Base-by-base conservation (phyloP, 2,888 invertebrate species). In the Stenurella melanura region DNA sequence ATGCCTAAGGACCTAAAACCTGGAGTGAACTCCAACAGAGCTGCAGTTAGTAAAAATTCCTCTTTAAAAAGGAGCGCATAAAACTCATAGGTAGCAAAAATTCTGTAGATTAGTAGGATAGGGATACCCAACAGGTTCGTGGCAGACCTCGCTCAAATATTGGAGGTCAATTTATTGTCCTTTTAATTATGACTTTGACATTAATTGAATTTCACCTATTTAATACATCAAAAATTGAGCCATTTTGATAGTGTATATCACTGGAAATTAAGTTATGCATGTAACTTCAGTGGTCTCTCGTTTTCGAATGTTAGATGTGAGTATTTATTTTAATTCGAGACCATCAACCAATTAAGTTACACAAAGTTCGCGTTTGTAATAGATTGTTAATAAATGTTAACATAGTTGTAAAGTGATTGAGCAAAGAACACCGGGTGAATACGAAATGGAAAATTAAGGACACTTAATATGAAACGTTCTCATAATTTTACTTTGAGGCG, bases 311-410 rank as follows among this genome's bases (percentile, higher is more conserved):
- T 34, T 34, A 34, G 21, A 30, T 2, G 63, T 7, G 34, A n/a
- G 34, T 63, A 63, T 34, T 63, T 63, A 63, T 63, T 63, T 63
- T 63, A 63, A 63, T 63, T 63, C 34, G 5, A 63, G n/a, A 10
- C 11, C 61, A 26, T 26, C 61, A 12, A 63, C 5, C 21, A 60
- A 60, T 21, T 21, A 21, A 21, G 21, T 60, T 63, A 34, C 11
- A 63, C 38, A 34, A 63, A 63, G 30, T 34, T n/a, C 17, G 17
- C n/a, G 34, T n/a, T 34, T 30, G 63, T 11, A 63, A 34, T 17
- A 30, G 63, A 11, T 17, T 63, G 34, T 34, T 34, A 61, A 12
- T 19, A 21, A 15, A 10, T 61, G 60, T 61, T 21, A 26, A 61
- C 15, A 21, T 12, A 63, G 34, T 63, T 63, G 61, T 34, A 17